Conservation (phyloP, 2,113 vertebrate genomes). For the Cyrtonyx montezumae region DNA sequence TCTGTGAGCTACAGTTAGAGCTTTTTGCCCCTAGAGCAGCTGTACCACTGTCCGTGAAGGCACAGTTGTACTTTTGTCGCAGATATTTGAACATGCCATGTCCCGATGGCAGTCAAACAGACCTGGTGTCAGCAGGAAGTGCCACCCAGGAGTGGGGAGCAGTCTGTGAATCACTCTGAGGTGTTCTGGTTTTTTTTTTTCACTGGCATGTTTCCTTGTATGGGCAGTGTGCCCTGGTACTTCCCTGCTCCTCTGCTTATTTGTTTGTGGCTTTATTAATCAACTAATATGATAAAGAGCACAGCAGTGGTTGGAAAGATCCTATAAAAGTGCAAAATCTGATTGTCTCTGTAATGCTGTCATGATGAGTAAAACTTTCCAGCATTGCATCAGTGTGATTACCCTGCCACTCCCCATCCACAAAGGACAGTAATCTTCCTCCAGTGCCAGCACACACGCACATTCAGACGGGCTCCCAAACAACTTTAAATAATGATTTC, state of each 20-base stretch:
- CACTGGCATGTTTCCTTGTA: not conserved
- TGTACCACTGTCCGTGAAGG: not conserved
- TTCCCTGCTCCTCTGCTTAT: not conserved
- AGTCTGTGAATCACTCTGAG: not conserved
- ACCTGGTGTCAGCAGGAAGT: not conserved
- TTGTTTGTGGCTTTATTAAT: not conserved
- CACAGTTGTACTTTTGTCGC: not conserved
- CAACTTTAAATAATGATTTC: not conserved
- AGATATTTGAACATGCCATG: not conserved
- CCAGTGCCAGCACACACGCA: slow-evolving; percentile 33
- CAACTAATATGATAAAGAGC: not conserved
- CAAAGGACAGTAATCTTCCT: slow-evolving; percentile 7
- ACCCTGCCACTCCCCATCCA: slow-evolving; percentile 53
- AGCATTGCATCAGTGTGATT: slow-evolving; percentile 57
- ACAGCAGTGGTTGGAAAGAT: not conserved
- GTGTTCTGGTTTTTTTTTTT: not conserved
- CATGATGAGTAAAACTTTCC: slow-evolving; percentile 49
- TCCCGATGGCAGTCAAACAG: not conserved
- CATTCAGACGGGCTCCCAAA: not conserved
- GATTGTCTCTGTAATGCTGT: slow-evolving; percentile 21
- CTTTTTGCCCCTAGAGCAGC: not conserved
- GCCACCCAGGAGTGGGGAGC: not conserved
- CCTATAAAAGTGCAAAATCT: not conserved
- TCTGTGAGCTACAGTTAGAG: not conserved
- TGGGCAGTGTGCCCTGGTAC: not conserved